phyloP scores from a whole-genome alignment of 1,140 invertebrate genomes.

The Halictus rubicundus region DNA sequence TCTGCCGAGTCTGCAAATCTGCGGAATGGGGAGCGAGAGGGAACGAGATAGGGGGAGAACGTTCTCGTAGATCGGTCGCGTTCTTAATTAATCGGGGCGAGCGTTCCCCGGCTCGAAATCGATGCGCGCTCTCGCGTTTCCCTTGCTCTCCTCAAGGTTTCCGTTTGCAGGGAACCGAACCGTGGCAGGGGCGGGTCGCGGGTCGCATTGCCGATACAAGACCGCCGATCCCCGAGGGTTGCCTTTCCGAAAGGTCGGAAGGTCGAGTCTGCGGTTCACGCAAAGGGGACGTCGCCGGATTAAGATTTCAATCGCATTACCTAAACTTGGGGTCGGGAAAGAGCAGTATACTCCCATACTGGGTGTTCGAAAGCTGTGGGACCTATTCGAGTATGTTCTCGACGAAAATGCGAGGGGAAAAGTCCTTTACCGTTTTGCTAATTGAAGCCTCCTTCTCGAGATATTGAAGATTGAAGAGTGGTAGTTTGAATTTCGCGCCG shows the following conservation, averaged over 20 bases:
- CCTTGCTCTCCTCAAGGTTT: not conserved
- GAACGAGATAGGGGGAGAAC: not conserved
- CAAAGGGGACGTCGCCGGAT: constrained; percentile 8
- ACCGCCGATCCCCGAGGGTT: not conserved
- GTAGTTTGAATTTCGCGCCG: too few species aligned
- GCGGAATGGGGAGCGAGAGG: not conserved
- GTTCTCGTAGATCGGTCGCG: not conserved
- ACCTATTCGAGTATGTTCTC: too few species aligned
- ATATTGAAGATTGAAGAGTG: too few species aligned
- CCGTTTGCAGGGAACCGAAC: too few species aligned
- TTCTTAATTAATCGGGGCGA: not conserved
- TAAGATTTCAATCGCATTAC: constrained; percentile 36
- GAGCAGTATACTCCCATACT: too few species aligned
- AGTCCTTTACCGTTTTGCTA: too few species aligned
- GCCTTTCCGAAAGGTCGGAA: not conserved
- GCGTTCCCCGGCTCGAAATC: not conserved
- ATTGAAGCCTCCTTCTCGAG: too few species aligned
- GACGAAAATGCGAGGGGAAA: too few species aligned
- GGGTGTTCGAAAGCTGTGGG: too few species aligned
- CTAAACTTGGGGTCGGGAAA: not conserved
- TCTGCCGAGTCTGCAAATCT: not conserved
- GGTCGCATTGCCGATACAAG: too few species aligned
- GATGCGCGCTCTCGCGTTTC: not conserved
- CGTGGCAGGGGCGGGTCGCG: too few species aligned
- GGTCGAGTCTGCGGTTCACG: not conserved